Base-by-base conservation (phyloP, 2,888 invertebrate genomes). In the Deilephila elpenor region DNA sequence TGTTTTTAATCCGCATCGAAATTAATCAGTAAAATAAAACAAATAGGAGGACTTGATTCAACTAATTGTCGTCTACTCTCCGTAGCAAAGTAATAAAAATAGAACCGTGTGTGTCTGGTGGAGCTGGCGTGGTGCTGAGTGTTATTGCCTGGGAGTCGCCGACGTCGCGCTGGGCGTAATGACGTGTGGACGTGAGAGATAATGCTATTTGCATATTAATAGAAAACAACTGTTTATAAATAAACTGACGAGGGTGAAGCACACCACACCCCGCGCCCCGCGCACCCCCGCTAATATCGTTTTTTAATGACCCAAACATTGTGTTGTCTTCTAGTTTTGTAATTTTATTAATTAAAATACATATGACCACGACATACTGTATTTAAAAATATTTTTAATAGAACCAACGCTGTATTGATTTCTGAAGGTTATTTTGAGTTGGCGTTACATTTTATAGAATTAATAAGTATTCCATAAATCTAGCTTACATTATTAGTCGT, bases 121-220 rank as follows among this genome's bases (percentile, higher is more conserved):
- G 44, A 44, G 44, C 0, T 37, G 37, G 37, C 37, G 37, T 2
- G 5, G 17, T 14, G 53, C 8, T 37, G 37, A 8, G 44, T 44
- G 44, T 44, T 44, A 11, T 44, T 44, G 44, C 11, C 44, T 44
- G n/a, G 17, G n/a, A 56, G 56, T 19, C 19, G 5, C n/a, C 19
- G 56, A 7, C 19, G 53, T 19, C 56, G n/a, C 14, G 8, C 34
- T 8, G n/a, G 5, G 7, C 32, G 37, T 8, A n/a, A 17, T 19
- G 56, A n/a, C 37, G 44, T 11, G 8, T 20, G 37, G 37, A 64
- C 37, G 20, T n/a, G 7, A 3, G 25, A 29, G 51, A 67, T 44
- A 51, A 56, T 17, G 67, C 44, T 51, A 67, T 67, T 67, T 67
- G 67, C 67, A 67, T 67, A 67, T 67, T 67, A 29, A 67, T 67